These are phyloP conservation scores for Ardeotis arabs DNA, from an alignment of 2,113 vertebrate genomes.

Conservation along the genomic window DNA sequence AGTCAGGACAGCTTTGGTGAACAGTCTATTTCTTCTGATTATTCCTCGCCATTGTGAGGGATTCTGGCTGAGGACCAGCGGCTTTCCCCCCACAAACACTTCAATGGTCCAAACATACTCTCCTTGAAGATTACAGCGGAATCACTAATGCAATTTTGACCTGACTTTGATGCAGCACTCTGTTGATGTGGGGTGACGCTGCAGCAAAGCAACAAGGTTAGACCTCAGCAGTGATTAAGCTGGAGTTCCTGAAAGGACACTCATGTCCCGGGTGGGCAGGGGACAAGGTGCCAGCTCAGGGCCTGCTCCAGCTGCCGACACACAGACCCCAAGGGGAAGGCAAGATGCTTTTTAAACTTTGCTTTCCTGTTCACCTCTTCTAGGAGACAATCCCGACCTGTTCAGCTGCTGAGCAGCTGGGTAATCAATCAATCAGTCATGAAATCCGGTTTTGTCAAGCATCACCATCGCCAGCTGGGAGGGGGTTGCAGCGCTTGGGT, in stretches of 20 bases:
- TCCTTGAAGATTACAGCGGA: neutral
- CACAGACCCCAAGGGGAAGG: neutral
- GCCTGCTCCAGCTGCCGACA: neutral
- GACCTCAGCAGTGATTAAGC: neutral
- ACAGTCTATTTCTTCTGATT: neutral
- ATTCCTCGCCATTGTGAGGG: neutral
- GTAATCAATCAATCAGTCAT: neutral
- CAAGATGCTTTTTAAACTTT: too few species aligned
- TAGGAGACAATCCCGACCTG: neutral
- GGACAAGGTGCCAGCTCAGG: neutral
- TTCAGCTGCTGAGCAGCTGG: neutral
- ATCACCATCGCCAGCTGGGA: neutral
- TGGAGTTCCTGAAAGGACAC: neutral
- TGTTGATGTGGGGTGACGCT: neutral
- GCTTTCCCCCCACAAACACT: neutral
- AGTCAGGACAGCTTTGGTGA: neutral
- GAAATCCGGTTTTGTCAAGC: neutral
- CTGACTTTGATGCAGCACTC: conserved; percentile 18
- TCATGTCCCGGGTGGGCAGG: neutral
- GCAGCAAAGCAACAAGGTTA: conserved; percentile 12
- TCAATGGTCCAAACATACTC: neutral
- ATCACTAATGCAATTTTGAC: conserved; percentile 28
- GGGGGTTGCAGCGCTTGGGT: rapidly evolving
- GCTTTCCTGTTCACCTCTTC: too few species aligned
- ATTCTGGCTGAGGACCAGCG: neutral